These are phyloP conservation scores for Mus caroli DNA, from an alignment of 2,797 vertebrate genomes.

Conservation along the genomic window DNA sequence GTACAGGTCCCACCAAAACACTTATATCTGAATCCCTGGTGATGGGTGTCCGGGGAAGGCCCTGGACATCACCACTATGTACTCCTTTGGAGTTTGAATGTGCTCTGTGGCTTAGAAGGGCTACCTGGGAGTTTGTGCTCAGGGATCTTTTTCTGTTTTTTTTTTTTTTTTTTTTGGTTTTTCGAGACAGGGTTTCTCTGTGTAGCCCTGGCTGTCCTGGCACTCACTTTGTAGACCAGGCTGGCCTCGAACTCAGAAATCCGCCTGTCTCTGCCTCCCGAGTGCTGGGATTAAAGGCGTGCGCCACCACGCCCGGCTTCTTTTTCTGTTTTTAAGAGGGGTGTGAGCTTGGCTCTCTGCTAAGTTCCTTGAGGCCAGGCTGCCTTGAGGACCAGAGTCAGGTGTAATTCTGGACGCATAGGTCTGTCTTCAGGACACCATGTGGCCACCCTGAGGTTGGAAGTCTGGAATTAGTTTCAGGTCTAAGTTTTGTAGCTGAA, in stretches of 20 bases:
- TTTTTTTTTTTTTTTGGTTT: too few relatives aligned
- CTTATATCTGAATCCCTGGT: background rate
- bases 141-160: background rate
- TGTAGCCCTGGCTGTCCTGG: too few relatives aligned
- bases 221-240: too few relatives aligned
- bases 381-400: background rate
- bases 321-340: background rate
- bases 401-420: accelerated
- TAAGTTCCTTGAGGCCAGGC: background rate
- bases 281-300: too few relatives aligned
- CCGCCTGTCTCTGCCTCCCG: too few relatives aligned
- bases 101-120: background rate
- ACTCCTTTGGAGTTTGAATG: too few relatives aligned
- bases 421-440: background rate
- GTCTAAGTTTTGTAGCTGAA: background rate
- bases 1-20: background rate
- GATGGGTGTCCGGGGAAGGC: background rate
- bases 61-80: background rate
- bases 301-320: too few relatives aligned
- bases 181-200: too few relatives aligned
- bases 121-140: background rate
- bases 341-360: accelerated
- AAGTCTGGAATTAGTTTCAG: background rate
- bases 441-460: background rate
- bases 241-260: too few relatives aligned